Percentiles rank a stretch among this genome's conserved stretches.
phyloP scores from a whole-genome alignment of 1,140 invertebrate genomes.

The Polypedilum vanderplanki region DNA sequence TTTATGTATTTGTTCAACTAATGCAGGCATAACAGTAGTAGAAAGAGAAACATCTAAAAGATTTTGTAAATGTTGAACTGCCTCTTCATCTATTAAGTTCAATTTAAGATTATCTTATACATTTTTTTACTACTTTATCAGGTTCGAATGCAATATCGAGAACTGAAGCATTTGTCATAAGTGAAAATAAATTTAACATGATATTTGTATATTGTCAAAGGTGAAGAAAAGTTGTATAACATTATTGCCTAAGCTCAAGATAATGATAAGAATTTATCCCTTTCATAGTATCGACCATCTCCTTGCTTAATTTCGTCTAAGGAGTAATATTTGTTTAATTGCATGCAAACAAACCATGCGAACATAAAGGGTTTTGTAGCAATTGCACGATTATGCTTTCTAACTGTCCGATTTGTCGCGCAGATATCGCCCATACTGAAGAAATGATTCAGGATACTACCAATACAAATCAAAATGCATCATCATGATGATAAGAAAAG shows the following conservation, averaged over 20 bases:
- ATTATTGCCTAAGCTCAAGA: slow-evolving; percentile 88
- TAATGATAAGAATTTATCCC: slow-evolving; percentile 89
- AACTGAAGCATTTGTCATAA: slow-evolving; percentile 98
- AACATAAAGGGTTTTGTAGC: slow-evolving; percentile 79
- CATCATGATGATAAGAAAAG: neutral
- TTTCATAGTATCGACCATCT: slow-evolving; percentile 99
- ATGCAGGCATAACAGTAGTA: slow-evolving; percentile 89
- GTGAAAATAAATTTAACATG: slow-evolving; percentile 93
- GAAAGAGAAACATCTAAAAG: slow-evolving; percentile 90
- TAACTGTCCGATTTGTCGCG: slow-evolving; percentile 83
- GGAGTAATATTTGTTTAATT: no score
- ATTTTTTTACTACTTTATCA: slow-evolving; percentile 97
- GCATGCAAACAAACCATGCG: no score
- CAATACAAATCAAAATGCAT: neutral
- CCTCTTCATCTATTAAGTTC: slow-evolving; percentile 93
- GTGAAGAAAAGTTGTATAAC: slow-evolving; percentile 94
- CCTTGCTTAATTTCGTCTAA: slow-evolving; percentile 96
- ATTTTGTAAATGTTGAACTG: slow-evolving; percentile 88
- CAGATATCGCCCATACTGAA: slow-evolving; percentile 51
- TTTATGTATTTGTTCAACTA: slow-evolving; percentile 95
- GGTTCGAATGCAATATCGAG: slow-evolving; percentile 98
- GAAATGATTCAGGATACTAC: slow-evolving; percentile 31
- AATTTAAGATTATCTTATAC: slow-evolving; percentile 93
- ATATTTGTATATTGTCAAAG: slow-evolving; percentile 90
- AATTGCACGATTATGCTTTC: slow-evolving; percentile 69